Conservation (phyloP, 2,888 invertebrate species). For the Tachina fera region DNA sequence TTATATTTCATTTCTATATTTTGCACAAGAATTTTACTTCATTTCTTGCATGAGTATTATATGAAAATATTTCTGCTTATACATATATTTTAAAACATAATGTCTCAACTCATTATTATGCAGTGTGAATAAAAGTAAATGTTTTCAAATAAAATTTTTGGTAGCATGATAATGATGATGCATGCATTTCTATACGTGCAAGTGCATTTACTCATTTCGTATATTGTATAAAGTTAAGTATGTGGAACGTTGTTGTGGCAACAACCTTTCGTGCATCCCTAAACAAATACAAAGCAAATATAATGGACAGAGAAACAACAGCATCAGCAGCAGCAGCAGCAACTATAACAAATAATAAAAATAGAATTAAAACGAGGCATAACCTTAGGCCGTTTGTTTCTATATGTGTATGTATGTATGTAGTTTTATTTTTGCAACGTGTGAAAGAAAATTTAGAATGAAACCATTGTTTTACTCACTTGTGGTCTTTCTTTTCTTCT, state of each 20-base stretch:
- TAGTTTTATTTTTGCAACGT: background rate
- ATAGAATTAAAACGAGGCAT: conserved; percentile 6
- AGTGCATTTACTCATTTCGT: background rate
- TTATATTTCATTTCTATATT: background rate
- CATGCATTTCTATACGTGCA: background rate
- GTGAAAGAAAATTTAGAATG: no score
- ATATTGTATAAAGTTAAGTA: conserved; percentile 48
- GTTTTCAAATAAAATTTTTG: conserved; percentile 25
- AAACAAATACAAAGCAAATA: conserved; percentile 46
- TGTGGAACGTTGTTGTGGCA: conserved; percentile 53
- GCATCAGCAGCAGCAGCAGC: conserved; percentile 3
- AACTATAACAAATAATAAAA: conserved; percentile 1
- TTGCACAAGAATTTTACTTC: background rate
- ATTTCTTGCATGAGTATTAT: background rate
- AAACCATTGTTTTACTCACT: no score
- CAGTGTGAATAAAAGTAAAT: conserved; percentile 39
- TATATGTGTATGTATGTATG: background rate
- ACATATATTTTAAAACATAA: conserved; percentile 20
- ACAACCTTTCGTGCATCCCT: conserved; percentile 56
- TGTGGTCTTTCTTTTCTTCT: no score
- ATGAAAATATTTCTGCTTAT: conserved; percentile 15
- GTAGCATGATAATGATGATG: no score
- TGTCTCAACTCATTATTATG: conserved; percentile 56
- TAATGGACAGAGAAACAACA: background rate
- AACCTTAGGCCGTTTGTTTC: conserved; percentile 18